Evolutionary conservation across 2,888 invertebrate genomes (phyloP).

Genomic region (Tuberolachnus salignus): DNA sequence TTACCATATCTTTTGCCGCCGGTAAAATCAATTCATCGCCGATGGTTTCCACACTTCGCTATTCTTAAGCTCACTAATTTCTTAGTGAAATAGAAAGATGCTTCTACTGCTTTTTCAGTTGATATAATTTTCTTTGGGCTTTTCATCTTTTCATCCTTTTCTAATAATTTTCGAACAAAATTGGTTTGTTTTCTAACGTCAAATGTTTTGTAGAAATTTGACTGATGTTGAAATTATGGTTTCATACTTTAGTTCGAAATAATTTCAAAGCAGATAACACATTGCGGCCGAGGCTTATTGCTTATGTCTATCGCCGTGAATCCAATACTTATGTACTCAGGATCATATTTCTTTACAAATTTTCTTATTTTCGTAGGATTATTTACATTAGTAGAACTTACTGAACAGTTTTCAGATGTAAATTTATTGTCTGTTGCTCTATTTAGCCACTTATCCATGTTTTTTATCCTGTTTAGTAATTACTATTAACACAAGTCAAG

Average conservation of each 20-base stretch:
- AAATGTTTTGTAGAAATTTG: conserved; percentile 8
- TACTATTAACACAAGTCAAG: background rate
- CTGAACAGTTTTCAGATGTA: conserved; percentile 8
- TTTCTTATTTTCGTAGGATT: conserved; percentile 29
- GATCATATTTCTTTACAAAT: conserved; percentile 18
- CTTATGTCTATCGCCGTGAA: conserved; percentile 13
- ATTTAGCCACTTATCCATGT: conserved; percentile 6
- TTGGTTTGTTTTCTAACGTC: conserved; percentile 18
- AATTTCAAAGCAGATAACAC: conserved; percentile 17
- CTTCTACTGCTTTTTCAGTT: conserved; percentile 26
- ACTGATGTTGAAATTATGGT: no score
- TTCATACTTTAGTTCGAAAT: conserved; percentile 6
- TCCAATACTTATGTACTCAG: conserved; percentile 25
- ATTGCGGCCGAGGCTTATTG: conserved; percentile 8
- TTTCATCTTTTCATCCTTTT: no score
- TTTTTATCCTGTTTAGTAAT: no score
- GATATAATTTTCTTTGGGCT: conserved; percentile 18
- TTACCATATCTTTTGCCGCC: conserved; percentile 12
- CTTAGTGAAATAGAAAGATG: no score
- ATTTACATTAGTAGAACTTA: conserved; percentile 17
- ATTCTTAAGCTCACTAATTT: conserved; percentile 17
- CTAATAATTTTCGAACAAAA: background rate
- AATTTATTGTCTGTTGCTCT: conserved; percentile 12
- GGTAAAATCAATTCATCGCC: conserved; percentile 11
- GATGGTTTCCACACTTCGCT: conserved; percentile 12